Evolutionary conservation across 2,888 invertebrate genomes (phyloP), one percentile per base, ranked within the genome.

Genomic region (Lithophane leautieri): DNA sequence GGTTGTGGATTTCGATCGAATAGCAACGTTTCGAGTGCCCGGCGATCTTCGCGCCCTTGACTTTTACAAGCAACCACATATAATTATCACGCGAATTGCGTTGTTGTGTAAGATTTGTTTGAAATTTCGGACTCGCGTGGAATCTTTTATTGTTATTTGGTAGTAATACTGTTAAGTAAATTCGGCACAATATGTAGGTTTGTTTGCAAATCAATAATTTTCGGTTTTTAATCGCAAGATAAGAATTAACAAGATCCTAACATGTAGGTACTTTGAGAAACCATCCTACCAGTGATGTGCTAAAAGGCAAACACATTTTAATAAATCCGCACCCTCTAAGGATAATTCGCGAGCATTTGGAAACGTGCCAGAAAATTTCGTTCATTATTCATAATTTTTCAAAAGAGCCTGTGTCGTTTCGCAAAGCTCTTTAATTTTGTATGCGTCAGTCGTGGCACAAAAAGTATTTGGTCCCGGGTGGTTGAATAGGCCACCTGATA

Each of bases 21-120:
- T 63, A 76, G 66, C 58, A 62, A 69, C 62, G 56, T 63, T 80
- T 65, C 70, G 76, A 76, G 50, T 58, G 77, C 67, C 50, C 42
- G 70, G 73, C 69, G 82, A 78, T 82, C 86, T 83, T 85, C 84
- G 71, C 81, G 82, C 66, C 92, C 92, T 92, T 92, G 92, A 92
- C 91, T 88, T 92, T 92, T 91, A 89, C 70, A 85, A 89, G 83
- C 83, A 79, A 87, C 82, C 88, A 71, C 69, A 47, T 62, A 85
- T 87, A 88, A 89, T 90, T 88, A 89, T 66, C 78, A 70, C 44
- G 61, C 60, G 70, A 67, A 58, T 61, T 82, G 62, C 69, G 78
- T 71, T 73, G n/a, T 78, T 78, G 78, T 67, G 87, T 76, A 86
- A 89, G 67, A 78, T 81, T 73, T 70, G 67, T 66, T 50, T 56